A percentile compares a stretch with the other conserved stretches of the same genome.
These are phyloP conservation scores for Pseudocheirus occidentalis DNA, from an alignment of 2,797 vertebrate genomes.

Conservation along the genomic window DNA sequence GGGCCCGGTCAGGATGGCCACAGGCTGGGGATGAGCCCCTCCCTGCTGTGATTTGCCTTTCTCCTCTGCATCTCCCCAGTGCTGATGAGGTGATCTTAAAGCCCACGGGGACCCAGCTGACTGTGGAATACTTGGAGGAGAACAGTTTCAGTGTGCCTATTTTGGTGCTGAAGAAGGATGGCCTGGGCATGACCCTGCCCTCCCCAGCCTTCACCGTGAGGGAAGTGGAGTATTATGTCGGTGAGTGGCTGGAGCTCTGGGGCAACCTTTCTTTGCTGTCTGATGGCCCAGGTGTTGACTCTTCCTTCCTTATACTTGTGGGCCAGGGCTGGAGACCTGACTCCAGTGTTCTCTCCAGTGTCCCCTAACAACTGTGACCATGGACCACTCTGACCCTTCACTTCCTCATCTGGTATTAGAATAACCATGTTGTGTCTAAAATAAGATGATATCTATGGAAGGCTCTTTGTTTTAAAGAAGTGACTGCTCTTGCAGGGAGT, in stretches of 20 bases:
- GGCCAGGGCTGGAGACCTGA: no score
- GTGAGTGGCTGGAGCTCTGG: slow-evolving; percentile 79
- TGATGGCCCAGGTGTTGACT: no score
- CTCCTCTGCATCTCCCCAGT: slow-evolving; percentile 79
- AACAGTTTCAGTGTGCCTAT: slow-evolving; percentile 97
- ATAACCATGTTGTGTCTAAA: neutral
- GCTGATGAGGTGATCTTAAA: slow-evolving; percentile 94
- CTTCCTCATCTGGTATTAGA: neutral
- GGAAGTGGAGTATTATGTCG: slow-evolving; percentile 94
- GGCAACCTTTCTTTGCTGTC: no score
- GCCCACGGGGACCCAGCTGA: slow-evolving; percentile 93
- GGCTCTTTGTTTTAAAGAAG: neutral
- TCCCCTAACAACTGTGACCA: neutral
- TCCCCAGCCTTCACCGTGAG: slow-evolving; percentile 90
- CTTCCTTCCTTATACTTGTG: neutral
- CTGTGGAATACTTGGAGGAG: slow-evolving; percentile 95
- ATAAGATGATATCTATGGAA: neutral
- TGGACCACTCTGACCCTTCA: neutral
- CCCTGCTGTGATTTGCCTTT: slow-evolving; percentile 38
- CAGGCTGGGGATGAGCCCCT: slow-evolving; percentile 21
- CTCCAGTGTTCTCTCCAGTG: neutral
- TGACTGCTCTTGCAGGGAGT: neutral
- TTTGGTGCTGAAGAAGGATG: slow-evolving; percentile 93
- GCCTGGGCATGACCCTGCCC: slow-evolving; percentile 95
- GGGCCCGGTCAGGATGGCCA: neutral